A percentile compares a stretch with the other conserved stretches of the same genome.
Conservation (phyloP, 2,797 vertebrate genomes). For the Lerista edwardsae region DNA sequence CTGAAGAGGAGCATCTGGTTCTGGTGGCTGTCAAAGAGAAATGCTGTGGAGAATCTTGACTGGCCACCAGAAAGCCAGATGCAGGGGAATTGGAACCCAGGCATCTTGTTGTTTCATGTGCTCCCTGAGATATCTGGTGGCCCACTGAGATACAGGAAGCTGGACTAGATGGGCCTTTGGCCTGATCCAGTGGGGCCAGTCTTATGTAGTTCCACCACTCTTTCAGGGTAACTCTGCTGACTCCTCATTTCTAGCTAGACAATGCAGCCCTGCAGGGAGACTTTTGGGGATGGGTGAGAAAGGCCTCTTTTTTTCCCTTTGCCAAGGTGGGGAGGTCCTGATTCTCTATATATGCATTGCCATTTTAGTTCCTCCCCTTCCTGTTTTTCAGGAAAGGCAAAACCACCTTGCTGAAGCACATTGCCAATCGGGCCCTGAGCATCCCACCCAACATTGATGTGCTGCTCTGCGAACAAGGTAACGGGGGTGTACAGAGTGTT, state of each 20-base stretch:
- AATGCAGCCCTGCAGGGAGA: too few species aligned
- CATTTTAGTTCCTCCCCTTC: fast-evolving
- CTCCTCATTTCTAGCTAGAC: neutral
- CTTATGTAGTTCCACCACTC: neutral
- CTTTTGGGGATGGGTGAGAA: neutral
- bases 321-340: neutral
- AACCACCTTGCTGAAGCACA: constrained; percentile 93
- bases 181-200: too few species aligned
- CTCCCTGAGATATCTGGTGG: too few species aligned
- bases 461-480: constrained; percentile 93
- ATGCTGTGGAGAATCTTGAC: too few species aligned
- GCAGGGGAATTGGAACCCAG: too few species aligned
- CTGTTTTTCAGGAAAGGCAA: constrained; percentile 87
- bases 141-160: too few species aligned
- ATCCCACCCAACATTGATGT: constrained; percentile 95
- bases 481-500: neutral
- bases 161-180: too few species aligned
- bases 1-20: too few species aligned
- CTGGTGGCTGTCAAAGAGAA: too few species aligned
- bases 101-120: too few species aligned
- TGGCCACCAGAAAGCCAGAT: too few species aligned
- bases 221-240: neutral
- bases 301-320: neutral
- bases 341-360: neutral
- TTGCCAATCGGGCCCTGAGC: constrained; percentile 89